phyloP scores from a whole-genome alignment of 2,888 invertebrate species.

The Drosophila cracens region DNA sequence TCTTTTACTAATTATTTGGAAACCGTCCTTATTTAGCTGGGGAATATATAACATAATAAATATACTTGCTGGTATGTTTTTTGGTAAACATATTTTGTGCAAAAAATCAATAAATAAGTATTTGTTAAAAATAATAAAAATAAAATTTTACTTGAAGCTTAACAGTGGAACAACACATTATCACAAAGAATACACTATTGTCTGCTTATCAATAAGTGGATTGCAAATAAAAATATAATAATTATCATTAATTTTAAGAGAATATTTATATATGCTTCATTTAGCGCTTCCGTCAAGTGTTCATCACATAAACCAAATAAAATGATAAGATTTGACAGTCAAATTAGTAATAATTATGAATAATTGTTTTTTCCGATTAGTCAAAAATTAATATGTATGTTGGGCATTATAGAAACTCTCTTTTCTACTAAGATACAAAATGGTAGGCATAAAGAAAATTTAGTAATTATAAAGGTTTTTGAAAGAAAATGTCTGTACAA shows the following conservation, averaged over 20 bases:
- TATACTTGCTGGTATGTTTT: neutral
- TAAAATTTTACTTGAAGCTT: neutral
- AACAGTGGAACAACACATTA: neutral
- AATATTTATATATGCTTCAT: neutral
- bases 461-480: neutral
- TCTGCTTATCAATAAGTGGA: neutral
- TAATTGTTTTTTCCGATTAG: neutral
- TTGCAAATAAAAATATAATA: neutral
- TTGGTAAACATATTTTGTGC: neutral
- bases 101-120: neutral
- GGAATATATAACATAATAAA: no score
- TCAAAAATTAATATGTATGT: neutral
- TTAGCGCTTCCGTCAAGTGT: neutral
- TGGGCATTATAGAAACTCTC: neutral
- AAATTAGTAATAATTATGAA: neutral
- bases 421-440: neutral
- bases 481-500: neutral
- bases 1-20: neutral
- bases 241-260: neutral
- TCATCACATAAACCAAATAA: neutral
- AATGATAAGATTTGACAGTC: neutral
- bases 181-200: neutral
- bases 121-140: neutral
- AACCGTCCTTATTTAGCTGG: neutral
- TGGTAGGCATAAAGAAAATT: neutral